These are phyloP conservation scores for Trichomalopsis sarcophagae DNA, from an alignment of 1,140 invertebrate genomes.

Conservation along the genomic window DNA sequence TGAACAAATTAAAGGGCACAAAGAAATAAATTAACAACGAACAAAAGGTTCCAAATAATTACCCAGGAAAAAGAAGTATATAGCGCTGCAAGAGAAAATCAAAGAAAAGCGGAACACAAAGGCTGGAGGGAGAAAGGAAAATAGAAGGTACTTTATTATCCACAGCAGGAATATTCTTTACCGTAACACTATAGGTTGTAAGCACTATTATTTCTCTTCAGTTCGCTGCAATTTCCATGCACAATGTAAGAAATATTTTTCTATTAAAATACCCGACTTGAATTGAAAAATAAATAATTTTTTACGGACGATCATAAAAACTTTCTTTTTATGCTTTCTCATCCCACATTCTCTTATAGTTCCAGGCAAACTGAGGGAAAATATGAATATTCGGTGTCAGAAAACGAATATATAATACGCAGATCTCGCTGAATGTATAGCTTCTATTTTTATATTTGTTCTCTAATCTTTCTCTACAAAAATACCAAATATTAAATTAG, in stretches of 20 bases:
- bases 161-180: neutral
- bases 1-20: neutral
- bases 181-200: neutral
- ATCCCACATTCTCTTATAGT: too few relatives aligned
- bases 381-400: too few relatives aligned
- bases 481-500: too few relatives aligned
- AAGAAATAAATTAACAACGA: neutral
- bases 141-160: constrained; percentile 11
- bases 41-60: neutral
- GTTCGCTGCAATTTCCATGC: neutral
- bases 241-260: neutral
- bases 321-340: too few relatives aligned
- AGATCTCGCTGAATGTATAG: too few relatives aligned
- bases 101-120: neutral
- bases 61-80: neutral
- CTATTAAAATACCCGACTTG: neutral
- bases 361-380: too few relatives aligned
- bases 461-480: too few relatives aligned
- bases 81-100: neutral
- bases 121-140: neutral
- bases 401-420: too few relatives aligned
- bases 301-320: too few relatives aligned
- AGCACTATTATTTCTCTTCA: neutral
- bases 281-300: neutral
- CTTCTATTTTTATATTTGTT: too few relatives aligned